phyloP scores from a whole-genome alignment of 1,140 invertebrate species.

The Papilio polytes region DNA sequence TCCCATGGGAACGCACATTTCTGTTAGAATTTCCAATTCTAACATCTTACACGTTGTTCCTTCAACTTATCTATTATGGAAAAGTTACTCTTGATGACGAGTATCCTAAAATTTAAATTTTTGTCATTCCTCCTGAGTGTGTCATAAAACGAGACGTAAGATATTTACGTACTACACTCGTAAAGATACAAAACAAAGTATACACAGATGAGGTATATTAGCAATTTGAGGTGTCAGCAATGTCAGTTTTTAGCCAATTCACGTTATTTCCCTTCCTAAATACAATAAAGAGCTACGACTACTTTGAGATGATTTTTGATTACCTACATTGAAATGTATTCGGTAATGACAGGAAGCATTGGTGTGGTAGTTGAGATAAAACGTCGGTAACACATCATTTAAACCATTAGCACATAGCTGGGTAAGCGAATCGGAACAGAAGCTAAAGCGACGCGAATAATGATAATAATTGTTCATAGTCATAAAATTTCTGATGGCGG shows the following conservation, averaged over 20 bases:
- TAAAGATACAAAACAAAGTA: background rate
- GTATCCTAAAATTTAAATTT: constrained; percentile 6
- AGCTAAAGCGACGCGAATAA: background rate
- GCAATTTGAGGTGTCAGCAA: too few relatives aligned
- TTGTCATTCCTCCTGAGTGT: constrained; percentile 6
- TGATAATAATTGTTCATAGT: too few relatives aligned
- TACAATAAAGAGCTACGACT: too few relatives aligned
- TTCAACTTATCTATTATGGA: background rate
- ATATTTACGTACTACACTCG: background rate
- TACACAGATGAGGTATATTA: background rate
- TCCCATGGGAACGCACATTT: too few relatives aligned
- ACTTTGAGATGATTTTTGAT: background rate
- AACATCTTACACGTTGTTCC: constrained; percentile 7
- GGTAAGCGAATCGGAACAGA: background rate
- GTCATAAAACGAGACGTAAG: constrained; percentile 17
- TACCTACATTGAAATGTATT: background rate
- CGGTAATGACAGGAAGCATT: background rate
- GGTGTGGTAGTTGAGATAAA: background rate
- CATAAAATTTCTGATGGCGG: too few relatives aligned
- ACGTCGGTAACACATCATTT: background rate
- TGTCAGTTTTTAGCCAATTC: background rate
- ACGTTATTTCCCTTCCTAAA: background rate
- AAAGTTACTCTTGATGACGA: background rate
- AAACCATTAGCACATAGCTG: background rate
- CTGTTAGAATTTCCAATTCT: background rate